These are phyloP conservation scores for Trissolcus brochymenae DNA, from an alignment of 2,888 invertebrate species.

Conservation along the genomic window DNA sequence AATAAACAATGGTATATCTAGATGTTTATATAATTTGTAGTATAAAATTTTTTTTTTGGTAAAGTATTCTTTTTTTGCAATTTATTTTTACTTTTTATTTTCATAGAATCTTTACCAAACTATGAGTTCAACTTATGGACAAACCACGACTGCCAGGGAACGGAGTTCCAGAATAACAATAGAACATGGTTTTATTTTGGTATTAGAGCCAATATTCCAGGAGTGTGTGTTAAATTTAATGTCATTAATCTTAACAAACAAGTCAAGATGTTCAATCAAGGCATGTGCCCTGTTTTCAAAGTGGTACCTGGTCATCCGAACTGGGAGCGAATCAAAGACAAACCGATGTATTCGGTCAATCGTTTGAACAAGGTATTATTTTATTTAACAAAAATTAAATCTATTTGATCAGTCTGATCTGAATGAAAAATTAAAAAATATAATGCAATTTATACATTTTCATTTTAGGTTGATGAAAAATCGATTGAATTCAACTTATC, in stretches of 20 bases:
- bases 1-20: conserved; percentile 56
- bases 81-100: conserved; percentile 4
- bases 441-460: not conserved
- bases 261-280: conserved; percentile 93
- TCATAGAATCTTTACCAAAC: conserved; percentile 79
- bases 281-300: conserved; percentile 90
- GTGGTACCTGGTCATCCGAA: conserved; percentile 85
- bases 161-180: conserved; percentile 91
- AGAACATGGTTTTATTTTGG: conserved; percentile 96
- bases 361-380: conserved; percentile 24
- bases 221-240: conserved; percentile 84
- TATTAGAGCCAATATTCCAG: conserved; percentile 80
- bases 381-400: not conserved
- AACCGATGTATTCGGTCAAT: conserved; percentile 85
- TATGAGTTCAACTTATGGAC: conserved; percentile 95
- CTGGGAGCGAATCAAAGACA: conserved; percentile 91
- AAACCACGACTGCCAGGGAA: conserved; percentile 90
- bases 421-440: not conserved
- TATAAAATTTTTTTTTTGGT: too few species aligned
- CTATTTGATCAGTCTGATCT: not conserved
- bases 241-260: conserved; percentile 92
- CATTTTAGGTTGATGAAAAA: conserved; percentile 79
- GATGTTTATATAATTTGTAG: not conserved
- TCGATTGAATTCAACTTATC: conserved; percentile 86
- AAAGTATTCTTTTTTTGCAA: too few species aligned